Percentiles rank a stretch among this genome's conserved stretches.
Evolutionary conservation across 1,140 invertebrate species (phyloP).

Genomic region (Cydia fagiglandana): DNA sequence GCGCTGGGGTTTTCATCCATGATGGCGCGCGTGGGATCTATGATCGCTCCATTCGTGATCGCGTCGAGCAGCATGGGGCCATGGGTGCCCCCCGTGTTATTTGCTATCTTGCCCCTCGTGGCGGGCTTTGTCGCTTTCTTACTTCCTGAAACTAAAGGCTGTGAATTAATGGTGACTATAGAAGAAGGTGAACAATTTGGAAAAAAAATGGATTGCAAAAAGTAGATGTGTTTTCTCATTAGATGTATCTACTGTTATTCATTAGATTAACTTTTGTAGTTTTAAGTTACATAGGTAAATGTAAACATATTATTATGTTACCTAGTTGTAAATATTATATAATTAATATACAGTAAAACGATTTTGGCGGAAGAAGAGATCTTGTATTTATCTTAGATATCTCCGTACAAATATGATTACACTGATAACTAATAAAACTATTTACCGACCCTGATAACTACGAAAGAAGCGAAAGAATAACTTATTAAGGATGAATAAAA

Average conservation of each 20-base stretch:
- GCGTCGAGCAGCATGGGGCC: conserved; percentile 64
- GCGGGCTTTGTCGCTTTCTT: conserved; percentile 83
- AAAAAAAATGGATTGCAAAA: conserved; percentile 63
- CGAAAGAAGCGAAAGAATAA: not conserved
- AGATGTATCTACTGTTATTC: not conserved
- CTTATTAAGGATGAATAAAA: not conserved
- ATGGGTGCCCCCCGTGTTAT: conserved; percentile 84
- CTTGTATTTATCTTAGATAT: conserved; percentile 7
- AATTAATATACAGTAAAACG: not conserved
- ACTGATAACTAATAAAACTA: not conserved
- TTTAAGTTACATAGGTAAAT: not conserved
- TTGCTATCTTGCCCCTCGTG: conserved; percentile 83
- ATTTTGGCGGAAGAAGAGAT: not conserved
- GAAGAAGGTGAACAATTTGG: conserved; percentile 89
- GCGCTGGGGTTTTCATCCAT: conserved; percentile 84
- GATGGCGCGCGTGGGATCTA: conserved; percentile 84
- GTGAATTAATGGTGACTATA: conserved; percentile 86
- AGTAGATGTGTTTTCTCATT: not conserved
- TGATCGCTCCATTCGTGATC: conserved; percentile 83
- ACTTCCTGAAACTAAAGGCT: conserved; percentile 87
- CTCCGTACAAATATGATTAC: conserved; percentile 6
- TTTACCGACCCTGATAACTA: too few relatives aligned
- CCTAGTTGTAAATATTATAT: conserved; percentile 3
- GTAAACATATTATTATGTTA: not conserved
- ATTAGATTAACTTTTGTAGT: too few relatives aligned